Conservation (phyloP, 2,888 invertebrate species). For the Plutella xylostella region DNA sequence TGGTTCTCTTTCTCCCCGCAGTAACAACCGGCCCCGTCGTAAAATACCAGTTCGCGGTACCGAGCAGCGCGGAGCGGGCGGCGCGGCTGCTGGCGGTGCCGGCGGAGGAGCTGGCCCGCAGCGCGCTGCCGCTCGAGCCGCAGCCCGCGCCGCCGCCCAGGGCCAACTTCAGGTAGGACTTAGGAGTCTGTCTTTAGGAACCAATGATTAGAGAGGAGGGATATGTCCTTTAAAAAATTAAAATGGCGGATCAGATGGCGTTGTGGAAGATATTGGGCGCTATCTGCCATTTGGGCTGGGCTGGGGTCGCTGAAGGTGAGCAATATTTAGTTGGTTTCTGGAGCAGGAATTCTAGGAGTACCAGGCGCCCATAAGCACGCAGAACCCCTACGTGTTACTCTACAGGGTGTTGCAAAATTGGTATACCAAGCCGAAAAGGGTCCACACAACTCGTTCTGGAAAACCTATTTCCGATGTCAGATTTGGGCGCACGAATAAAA, state of each 20-base stretch:
- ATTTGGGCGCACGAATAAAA: too few relatives aligned
- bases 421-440: too few relatives aligned
- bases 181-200: too few relatives aligned
- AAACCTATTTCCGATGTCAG: too few relatives aligned
- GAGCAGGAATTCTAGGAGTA: neutral
- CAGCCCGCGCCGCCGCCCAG: constrained; percentile 54
- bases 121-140: constrained; percentile 76
- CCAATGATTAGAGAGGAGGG: too few relatives aligned
- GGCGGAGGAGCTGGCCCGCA: constrained; percentile 84
- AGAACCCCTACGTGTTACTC: too few relatives aligned
- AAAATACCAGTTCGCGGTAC: constrained; percentile 81
- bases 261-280: too few relatives aligned
- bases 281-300: constrained; percentile 93
- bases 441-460: too few relatives aligned
- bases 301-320: constrained; percentile 81
- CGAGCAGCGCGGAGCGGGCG: constrained; percentile 82
- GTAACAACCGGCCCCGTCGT: constrained; percentile 50
- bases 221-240: too few relatives aligned
- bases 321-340: too few relatives aligned
- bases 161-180: constrained; percentile 44
- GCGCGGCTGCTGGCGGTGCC: constrained; percentile 82
- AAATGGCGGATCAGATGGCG: too few relatives aligned
- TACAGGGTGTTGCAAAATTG: too few relatives aligned
- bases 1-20: neutral
- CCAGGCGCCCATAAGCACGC: neutral